Base-by-base conservation (phyloP, 2,113 vertebrate genomes). In the Albula goreensis region DNA sequence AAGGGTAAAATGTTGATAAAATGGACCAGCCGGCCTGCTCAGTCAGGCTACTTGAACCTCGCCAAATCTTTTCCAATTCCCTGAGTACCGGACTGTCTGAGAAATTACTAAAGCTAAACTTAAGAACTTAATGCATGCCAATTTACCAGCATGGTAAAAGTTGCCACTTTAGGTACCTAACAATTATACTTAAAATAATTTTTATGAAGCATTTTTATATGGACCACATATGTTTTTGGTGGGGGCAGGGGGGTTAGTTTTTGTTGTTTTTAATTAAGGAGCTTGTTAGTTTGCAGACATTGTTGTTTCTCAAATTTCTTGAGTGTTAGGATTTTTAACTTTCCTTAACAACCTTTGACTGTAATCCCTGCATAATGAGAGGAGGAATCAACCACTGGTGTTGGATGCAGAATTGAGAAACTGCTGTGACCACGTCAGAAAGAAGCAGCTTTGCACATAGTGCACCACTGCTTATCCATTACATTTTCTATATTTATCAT, bases 121-220 rank as follows among this genome's bases (percentile, higher is more conserved):
- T 1, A 41, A 41, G 84, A 93, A 91, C 87, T 91, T 91, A 91
- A 91, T 90, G 86, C 87, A 90, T 93, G 88, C 83, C 81, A 92
- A 88, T 83, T 90, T 89, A 91, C 92, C 90, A 87, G 83, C 88
- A 84, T 86, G 89, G 91, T 92, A 88, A 90, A 82, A 50, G 66
- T 88, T 87, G 63, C 88, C 90, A 86, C 86, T 88, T 90, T 94
- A 56, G 93, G 31, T 41, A 93, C 92, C 92, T 90, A 93, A 93
- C 90, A 91, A 87, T 51, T 87, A 89, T 41, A 41, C 31, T 41
- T 41, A 0, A 41, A 41, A 41, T 41, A 41, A 41, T 85, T 90
- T 91, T 94, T 95, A 41, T 92, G 94, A 96, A 94, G 93, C 94
- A 94, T 95, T 96, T 94, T 96, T 96, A 93, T 95, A 93, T 91